Percentiles rank a stretch among this genome's conserved stretches.
phyloP scores from a whole-genome alignment of 2,888 invertebrate species.

The Apodemia mormo region DNA sequence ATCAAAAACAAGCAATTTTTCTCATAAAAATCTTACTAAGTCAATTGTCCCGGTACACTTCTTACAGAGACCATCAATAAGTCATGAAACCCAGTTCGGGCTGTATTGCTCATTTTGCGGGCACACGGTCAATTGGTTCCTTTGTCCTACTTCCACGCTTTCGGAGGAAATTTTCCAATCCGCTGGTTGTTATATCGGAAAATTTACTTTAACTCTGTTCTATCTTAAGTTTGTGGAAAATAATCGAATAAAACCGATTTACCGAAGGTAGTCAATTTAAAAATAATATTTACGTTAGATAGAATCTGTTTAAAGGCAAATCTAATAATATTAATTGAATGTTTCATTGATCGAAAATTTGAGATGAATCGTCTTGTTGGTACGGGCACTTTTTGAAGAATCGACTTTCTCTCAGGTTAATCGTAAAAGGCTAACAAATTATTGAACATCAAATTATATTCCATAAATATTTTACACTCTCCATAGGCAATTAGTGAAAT shows the following conservation, averaged over 20 bases:
- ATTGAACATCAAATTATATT: too few relatives aligned
- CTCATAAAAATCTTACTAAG: conserved; percentile 6
- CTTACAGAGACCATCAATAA: conserved; percentile 19
- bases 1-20: background rate
- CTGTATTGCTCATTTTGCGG: conserved; percentile 27
- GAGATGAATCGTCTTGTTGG: too few relatives aligned
- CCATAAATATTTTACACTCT: too few relatives aligned
- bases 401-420: too few relatives aligned
- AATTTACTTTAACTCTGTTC: conserved; percentile 27
- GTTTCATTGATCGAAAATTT: background rate
- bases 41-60: conserved; percentile 5
- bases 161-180: conserved; percentile 34
- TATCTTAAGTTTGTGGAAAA: conserved; percentile 12
- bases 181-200: conserved; percentile 31
- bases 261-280: background rate
- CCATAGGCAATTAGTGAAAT: too few relatives aligned
- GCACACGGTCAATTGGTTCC: conserved; percentile 44
- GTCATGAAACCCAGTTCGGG: conserved; percentile 23
- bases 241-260: conserved; percentile 10
- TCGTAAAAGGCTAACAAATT: too few relatives aligned
- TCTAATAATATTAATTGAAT: background rate
- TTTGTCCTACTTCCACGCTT: conserved; percentile 39
- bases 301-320: background rate
- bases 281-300: conserved; percentile 7
- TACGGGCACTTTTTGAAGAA: too few relatives aligned